These are phyloP conservation scores for Crotalus viridis DNA, from an alignment of 2,113 vertebrate species.

Conservation along the genomic window DNA sequence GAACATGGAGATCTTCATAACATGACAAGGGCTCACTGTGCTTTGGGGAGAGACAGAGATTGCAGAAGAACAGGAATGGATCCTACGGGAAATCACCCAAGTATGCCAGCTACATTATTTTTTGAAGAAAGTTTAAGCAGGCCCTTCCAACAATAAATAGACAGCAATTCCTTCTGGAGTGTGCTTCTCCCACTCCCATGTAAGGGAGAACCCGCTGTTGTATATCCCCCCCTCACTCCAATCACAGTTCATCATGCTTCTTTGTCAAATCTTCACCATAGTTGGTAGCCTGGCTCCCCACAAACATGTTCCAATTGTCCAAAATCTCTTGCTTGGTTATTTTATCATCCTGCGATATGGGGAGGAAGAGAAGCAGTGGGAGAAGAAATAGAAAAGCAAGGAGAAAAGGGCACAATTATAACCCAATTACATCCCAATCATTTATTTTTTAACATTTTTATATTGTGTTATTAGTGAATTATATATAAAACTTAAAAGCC, in stretches of 20 bases:
- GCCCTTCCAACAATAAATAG: conserved; percentile 27
- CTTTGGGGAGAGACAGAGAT: not conserved
- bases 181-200: not conserved
- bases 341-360: conserved; percentile 76
- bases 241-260: conserved; percentile 88
- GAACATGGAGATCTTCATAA: not conserved
- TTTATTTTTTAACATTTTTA: not conserved
- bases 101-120: not conserved
- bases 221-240: not conserved
- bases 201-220: not conserved
- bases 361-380: not conserved
- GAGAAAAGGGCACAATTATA: conserved; percentile 19
- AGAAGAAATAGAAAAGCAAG: not conserved
- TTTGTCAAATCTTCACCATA: conserved; percentile 89
- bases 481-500: not conserved
- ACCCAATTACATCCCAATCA: conserved; percentile 6
- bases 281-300: conserved; percentile 92
- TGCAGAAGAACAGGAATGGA: not conserved
- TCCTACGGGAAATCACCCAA: not conserved
- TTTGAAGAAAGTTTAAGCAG: conserved; percentile 5
- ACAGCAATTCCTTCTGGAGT: not conserved
- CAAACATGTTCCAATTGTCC: conserved; percentile 93
- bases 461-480: not conserved
- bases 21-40: not conserved
- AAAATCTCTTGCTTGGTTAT: conserved; percentile 89